phyloP scores from a whole-genome alignment of 2,888 invertebrate species.

The Nymphalis urticae region DNA sequence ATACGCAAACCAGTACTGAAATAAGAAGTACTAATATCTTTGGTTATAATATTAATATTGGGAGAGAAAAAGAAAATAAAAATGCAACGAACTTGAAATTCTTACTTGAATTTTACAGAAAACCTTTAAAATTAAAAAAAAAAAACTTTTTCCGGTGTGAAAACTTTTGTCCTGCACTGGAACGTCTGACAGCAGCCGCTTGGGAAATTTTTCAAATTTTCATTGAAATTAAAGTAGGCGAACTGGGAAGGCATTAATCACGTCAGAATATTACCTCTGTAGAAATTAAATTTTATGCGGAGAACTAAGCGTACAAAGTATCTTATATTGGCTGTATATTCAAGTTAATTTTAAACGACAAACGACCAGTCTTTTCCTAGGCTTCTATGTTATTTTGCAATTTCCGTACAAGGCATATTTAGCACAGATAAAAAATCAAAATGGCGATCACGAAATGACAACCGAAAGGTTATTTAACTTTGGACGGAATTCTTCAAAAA shows the following conservation, averaged over 20 bases:
- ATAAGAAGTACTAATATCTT: too few species aligned
- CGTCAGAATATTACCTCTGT: constrained; percentile 48
- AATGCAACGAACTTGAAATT: neutral
- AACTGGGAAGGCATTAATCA: constrained; percentile 66
- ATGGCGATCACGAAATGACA: too few species aligned
- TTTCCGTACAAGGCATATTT: neutral
- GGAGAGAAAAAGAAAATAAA: neutral
- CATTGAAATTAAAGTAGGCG: constrained; percentile 68
- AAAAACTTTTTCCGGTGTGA: constrained; percentile 22
- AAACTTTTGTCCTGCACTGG: constrained; percentile 34
- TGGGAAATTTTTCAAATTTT: constrained; percentile 77
- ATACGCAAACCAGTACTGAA: too few species aligned
- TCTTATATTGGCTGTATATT: constrained; percentile 25
- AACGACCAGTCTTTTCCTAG: constrained; percentile 7
- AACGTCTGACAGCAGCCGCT: constrained; percentile 50
- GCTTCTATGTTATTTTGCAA: neutral
- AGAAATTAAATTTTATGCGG: constrained; percentile 47
- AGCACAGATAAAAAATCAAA: too few species aligned
- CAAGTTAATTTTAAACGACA: constrained; percentile 23
- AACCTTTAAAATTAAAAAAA: constrained; percentile 10
- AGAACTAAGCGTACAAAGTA: constrained; percentile 24
- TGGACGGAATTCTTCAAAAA: too few species aligned
- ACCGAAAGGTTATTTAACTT: too few species aligned
- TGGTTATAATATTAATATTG: too few species aligned
- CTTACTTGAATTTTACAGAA: neutral